Conservation (phyloP, 2,888 invertebrate genomes). For the Acanthopleura granulata region DNA sequence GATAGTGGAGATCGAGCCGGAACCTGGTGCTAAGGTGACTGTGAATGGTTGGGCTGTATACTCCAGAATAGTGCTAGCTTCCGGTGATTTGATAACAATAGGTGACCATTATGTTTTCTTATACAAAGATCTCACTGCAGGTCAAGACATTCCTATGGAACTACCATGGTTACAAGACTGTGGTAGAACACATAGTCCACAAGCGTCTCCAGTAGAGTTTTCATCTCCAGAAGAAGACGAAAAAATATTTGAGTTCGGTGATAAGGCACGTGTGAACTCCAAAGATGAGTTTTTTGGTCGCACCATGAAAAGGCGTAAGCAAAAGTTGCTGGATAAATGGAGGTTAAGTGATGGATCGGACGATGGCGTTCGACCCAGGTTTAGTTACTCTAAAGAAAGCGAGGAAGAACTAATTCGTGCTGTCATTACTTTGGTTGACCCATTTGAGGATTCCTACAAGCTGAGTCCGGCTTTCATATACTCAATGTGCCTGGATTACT, state of each 20-base stretch:
- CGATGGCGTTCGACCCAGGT: slow-evolving; percentile 5
- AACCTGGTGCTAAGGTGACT: slow-evolving; percentile 39
- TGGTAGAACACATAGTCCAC: slow-evolving; percentile 8
- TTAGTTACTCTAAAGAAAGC: slow-evolving; percentile 43
- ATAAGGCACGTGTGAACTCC: background rate
- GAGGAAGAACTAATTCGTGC: slow-evolving; percentile 56
- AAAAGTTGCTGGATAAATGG: background rate
- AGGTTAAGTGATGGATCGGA: background rate
- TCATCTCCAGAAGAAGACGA: slow-evolving; percentile 24
- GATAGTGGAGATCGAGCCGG: slow-evolving; percentile 24
- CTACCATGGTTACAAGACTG: slow-evolving; percentile 45
- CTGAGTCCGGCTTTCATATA: slow-evolving; percentile 53
- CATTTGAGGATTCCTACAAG: slow-evolving; percentile 38
- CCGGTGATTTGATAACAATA: slow-evolving; percentile 59
- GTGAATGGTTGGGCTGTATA: slow-evolving; percentile 49
- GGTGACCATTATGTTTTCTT: slow-evolving; percentile 61
- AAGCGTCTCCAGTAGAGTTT: slow-evolving; percentile 19
- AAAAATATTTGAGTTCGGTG: slow-evolving; percentile 4
- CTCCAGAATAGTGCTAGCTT: slow-evolving; percentile 41
- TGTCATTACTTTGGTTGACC: slow-evolving; percentile 48
- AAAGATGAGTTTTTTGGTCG: slow-evolving; percentile 11
- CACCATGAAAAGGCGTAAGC: background rate
- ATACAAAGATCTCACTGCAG: slow-evolving; percentile 59
- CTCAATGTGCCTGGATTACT: slow-evolving; percentile 53
- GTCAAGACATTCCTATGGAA: slow-evolving; percentile 48